Evolutionary conservation across 1,140 invertebrate species (phyloP), one percentile per base, ranked within the genome.

Genomic region (Solenopsis invicta): DNA sequence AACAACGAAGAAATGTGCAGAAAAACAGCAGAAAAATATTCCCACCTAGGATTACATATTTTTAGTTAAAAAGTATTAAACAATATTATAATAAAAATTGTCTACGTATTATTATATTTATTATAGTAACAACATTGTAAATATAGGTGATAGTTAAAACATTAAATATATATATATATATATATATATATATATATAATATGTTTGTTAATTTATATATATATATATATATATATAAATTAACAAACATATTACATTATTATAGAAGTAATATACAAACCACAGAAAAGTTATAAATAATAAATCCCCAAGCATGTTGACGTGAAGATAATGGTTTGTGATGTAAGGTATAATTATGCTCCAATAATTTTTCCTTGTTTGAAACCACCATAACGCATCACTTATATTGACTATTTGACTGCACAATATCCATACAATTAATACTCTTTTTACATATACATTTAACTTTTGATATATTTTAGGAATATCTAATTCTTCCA

Each of bases 401-500:
- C 1, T 41, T 67, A 13, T 56, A 82, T 45, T 54, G 3, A 2
- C 0, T 0, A 72, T 41, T 18, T 21, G 21, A 1, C 2, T 24
- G 34, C 1, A 74, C 12, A 72, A 3, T 9, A 54, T 24, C 78
- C 66, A 82, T 41, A 13, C 24, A 48, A 72, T 72, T 45, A 72
- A n/a, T 59, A 29, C n/a, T 6, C 16, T 18, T 56, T 71, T 82
- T 48, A 34, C 21, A 54, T 9, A 37, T 0, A 45, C n/a, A 10
- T 62, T 12, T 4, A 78, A 12, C 16, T 76, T 85, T 29, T 1
- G 24, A 85, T 76, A 85, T n/a, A 34, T 24, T 4, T 75, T 75
- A 24, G 16, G 8, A 74, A 2, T 85, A 12, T 72, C 72, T 62
- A 85, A 37, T 16, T 77, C 21, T 66, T 66, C 45, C 13, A 85